Base-by-base conservation (phyloP, 1,140 invertebrate genomes). In the Coelopa frigida region DNA sequence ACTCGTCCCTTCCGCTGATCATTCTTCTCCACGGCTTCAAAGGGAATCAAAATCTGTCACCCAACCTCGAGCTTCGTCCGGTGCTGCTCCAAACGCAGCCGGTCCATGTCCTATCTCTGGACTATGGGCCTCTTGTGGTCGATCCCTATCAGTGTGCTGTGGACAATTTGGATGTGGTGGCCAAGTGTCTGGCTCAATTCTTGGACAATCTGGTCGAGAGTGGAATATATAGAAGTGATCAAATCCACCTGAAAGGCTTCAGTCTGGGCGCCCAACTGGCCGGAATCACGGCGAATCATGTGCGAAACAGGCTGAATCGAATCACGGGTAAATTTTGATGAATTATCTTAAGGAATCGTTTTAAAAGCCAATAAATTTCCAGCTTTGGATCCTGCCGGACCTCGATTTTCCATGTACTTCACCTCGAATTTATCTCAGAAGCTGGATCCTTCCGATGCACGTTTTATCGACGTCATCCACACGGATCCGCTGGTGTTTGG, bases 181-280 rank as follows among this genome's bases (percentile, higher is more conserved):
- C 56, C 14, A 55, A 70, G 49, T 74, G 73, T 41, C 51, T 72
- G 6, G 72, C 71, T 1, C 61, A 69, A 17, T 49, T 78, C 6
- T 51, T 74, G 7, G 52, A 68, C 7, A 58, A 63, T 22, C 54
- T 74, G 0, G 32, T 57, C 1, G 54, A 39, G 35, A 74, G 36
- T 61, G 81, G n/a, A 64, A 77, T 45, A 50, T 77, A 50, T 69
- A 76, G 29, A 73, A 78, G 49, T 72, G 40, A 54, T 12, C 44
- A 62, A 12, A 55, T 89, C 18, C 92, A 95, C 59, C 54, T 95
- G 22, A 86, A 95, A 54, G 92, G 91, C 0, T 92, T 91, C 68
- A 85, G 83, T 48, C 68, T 87, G 43, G 92, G 92, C 0, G 89
- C 89, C 3, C 93, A 96, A 59, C 81, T 93, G 1, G 87, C 89